phyloP scores from a whole-genome alignment of 2,888 invertebrate genomes.

The Gortyna flavago region DNA sequence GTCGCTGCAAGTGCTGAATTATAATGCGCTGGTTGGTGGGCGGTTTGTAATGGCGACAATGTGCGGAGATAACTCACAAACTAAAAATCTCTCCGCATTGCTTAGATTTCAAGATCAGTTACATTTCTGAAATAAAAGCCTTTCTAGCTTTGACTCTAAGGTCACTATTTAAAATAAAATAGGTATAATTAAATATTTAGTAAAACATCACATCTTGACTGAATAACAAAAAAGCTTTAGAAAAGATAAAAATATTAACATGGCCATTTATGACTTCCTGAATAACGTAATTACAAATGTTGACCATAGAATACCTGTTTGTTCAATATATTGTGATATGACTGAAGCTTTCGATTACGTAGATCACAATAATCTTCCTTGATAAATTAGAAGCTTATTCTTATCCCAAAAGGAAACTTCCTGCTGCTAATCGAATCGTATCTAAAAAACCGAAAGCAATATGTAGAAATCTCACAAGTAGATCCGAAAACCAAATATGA shows the following conservation, averaged over 20 bases:
- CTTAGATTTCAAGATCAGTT: neutral
- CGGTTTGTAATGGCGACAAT: constrained; percentile 12
- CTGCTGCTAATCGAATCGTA: too few relatives aligned
- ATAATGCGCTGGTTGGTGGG: constrained; percentile 24
- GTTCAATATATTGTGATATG: neutral
- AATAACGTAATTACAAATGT: neutral
- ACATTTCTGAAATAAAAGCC: neutral
- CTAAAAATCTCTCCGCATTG: neutral
- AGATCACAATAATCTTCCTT: constrained; percentile 1
- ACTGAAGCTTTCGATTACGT: neutral
- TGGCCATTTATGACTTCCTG: neutral
- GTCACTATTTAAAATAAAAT: neutral
- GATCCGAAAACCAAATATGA: too few relatives aligned
- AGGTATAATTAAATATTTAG: too few relatives aligned
- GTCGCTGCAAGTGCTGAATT: constrained; percentile 51
- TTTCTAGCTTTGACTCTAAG: too few relatives aligned
- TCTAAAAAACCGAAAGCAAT: too few relatives aligned
- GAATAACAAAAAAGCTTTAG: neutral
- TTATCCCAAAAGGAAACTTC: too few relatives aligned
- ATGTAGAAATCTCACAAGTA: too few relatives aligned
- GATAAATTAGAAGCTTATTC: neutral
- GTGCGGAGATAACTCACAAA: constrained; percentile 23
- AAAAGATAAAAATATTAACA: neutral
- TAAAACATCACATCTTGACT: neutral
- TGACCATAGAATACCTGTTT: neutral